Percentiles rank a stretch among this genome's conserved stretches.
phyloP scores from a whole-genome alignment of 2,797 vertebrate species.

The Oreonectes daqikongensis region DNA sequence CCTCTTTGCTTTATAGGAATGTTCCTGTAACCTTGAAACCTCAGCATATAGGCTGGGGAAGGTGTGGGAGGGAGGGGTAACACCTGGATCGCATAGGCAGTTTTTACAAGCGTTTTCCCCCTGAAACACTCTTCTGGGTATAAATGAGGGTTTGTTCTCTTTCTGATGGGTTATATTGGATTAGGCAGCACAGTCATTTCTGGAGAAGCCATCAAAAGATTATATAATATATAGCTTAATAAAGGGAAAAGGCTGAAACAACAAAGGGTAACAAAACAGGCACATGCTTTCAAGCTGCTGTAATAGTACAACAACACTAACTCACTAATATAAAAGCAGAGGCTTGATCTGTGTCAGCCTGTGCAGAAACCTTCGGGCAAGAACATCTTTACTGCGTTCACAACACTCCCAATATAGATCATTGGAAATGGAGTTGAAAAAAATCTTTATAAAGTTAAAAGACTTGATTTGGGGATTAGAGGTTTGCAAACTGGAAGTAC shows the following conservation, averaged over 20 bases:
- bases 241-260: slow-evolving; percentile 41
- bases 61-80: slow-evolving; percentile 1
- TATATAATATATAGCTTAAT: slow-evolving; percentile 37
- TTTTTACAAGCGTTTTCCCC: slow-evolving; percentile 27
- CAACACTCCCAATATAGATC: neutral
- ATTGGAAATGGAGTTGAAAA: slow-evolving; percentile 14
- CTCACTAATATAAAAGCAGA: slow-evolving; percentile 49
- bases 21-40: slow-evolving; percentile 40
- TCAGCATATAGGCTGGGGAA: slow-evolving; percentile 5
- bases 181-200: slow-evolving; percentile 26
- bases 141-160: slow-evolving; percentile 29
- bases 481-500: slow-evolving; percentile 19
- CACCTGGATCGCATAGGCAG: slow-evolving; percentile 19
- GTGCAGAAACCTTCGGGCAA: slow-evolving; percentile 45
- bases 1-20: slow-evolving; percentile 1
- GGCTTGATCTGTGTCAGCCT: slow-evolving; percentile 42
- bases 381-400: slow-evolving; percentile 34
- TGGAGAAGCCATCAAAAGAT: slow-evolving; percentile 36
- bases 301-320: slow-evolving; percentile 46
- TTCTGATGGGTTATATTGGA: slow-evolving; percentile 34
- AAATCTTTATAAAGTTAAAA: neutral
- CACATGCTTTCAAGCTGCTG: slow-evolving; percentile 34
- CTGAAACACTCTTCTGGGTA: slow-evolving; percentile 24
- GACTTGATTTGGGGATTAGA: slow-evolving; percentile 40
- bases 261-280: slow-evolving; percentile 16